phyloP scores from a whole-genome alignment of 2,113 vertebrate genomes.

The Tichodroma muraria region DNA sequence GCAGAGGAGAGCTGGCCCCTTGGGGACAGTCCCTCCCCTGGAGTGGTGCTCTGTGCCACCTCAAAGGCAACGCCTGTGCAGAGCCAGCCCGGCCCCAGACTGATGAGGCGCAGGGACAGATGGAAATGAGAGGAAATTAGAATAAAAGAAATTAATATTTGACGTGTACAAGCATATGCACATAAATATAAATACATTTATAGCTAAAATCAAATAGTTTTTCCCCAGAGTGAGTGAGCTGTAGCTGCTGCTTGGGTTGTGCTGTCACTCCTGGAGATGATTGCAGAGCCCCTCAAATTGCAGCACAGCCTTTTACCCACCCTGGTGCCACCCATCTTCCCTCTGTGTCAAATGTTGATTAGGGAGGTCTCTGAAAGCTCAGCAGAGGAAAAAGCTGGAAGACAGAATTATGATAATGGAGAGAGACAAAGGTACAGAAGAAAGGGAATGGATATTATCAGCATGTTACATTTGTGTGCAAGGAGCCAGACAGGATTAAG shows the following conservation, averaged over 20 bases:
- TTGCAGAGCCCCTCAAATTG: constrained; percentile 21
- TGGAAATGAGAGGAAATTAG: constrained; percentile 32
- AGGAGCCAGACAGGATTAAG: background rate
- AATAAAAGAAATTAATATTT: constrained; percentile 58
- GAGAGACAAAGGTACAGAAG: constrained; percentile 19
- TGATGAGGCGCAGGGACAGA: background rate
- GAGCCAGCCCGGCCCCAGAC: background rate
- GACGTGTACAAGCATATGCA: constrained; percentile 23
- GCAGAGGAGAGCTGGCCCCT: background rate
- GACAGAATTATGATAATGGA: constrained; percentile 17
- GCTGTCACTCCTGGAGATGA: constrained; percentile 34
- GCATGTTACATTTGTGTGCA: background rate
- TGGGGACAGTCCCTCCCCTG: background rate
- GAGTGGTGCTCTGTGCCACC: background rate
- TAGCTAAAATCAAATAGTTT: constrained; percentile 52
- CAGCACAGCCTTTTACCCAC: background rate
- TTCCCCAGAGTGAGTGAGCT: constrained; percentile 44
- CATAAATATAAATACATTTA: constrained; percentile 62
- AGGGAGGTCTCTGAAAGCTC: constrained; percentile 53
- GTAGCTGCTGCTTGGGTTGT: constrained; percentile 28
- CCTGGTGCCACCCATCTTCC: background rate
- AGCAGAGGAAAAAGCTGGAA: constrained; percentile 11
- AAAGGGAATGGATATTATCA: background rate
- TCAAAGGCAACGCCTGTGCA: background rate
- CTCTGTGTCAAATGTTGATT: constrained; percentile 15